Base-by-base conservation (phyloP, 2,113 vertebrate species). In the Steatornis caripensis region DNA sequence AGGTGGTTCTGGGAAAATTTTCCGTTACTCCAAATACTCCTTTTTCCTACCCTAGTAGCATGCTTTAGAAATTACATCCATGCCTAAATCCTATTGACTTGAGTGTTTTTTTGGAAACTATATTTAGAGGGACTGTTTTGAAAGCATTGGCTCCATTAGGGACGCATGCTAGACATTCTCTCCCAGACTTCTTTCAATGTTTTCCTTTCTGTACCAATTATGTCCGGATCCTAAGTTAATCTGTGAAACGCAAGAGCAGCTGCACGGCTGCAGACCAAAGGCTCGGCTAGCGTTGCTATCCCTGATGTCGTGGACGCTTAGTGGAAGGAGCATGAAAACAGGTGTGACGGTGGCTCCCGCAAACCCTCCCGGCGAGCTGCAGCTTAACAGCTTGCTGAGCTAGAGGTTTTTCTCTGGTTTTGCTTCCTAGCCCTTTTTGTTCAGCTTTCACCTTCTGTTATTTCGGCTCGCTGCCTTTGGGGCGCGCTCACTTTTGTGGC, bases 91-190 rank as follows among this genome's bases (percentile, higher is more conserved):
- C 86, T 64, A 34, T 12, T 39, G 72, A 79, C 86, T 60, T 12
- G 12, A 20, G 58, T 29, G 74, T 5, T 49, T 30, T 68, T 89
- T 61, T 15, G 32, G 76, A 62, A 70, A 41, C 60, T 95, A 23
- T 80, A 10, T 86, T 77, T 84, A 78, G 71, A 91, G 8, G 34
- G 61, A 53, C 45, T 53, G 62, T 61, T 93, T 46, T 7, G 66
- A 75, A 51, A 88, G 86, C 45, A 14, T 36, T 78, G 86, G 84
- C 68, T 89, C 68, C 60, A 55, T 89, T 68, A 84, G 84, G 91
- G 72, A 92, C 0, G 6, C 69, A 45, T 55, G 72, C 84, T 95
- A 49, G 76, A 64, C 89, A 51, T 94, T 94, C 64, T 81, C 86
- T 92, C 41, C 29, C 83, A 86, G 88, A 41, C n/a, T 86, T 29